These are phyloP conservation scores for Trichomycterus rosablanca DNA, from an alignment of 2,113 vertebrate genomes.

Conservation along the genomic window DNA sequence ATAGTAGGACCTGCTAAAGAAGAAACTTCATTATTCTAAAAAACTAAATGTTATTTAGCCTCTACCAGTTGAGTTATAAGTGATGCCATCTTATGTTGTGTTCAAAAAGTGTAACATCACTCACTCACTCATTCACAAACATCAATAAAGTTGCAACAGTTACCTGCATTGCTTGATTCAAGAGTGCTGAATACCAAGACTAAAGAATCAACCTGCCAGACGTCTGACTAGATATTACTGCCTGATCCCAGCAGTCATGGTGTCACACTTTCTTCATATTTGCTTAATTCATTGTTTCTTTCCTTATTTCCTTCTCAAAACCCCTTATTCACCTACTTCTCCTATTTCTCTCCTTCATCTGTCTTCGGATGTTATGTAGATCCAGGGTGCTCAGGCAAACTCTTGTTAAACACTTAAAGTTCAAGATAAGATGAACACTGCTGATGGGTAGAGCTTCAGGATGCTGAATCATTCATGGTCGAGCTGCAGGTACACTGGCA, in stretches of 20 bases:
- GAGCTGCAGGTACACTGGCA: conserved; percentile 55
- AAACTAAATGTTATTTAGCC: no score
- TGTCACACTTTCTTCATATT: not conserved
- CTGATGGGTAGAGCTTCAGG: conserved; percentile 44
- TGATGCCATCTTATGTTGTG: no score
- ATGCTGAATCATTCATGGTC: conserved; percentile 66
- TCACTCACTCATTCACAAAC: not conserved
- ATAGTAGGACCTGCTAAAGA: no score
- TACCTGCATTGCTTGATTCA: conserved; percentile 6
- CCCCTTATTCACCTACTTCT: conserved; percentile 1
- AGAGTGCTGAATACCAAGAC: not conserved
- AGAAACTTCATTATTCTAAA: no score
- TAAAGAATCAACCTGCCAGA: not conserved
- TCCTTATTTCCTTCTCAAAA: not conserved
- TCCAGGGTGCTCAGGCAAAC: not conserved
- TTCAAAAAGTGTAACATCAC: not conserved
- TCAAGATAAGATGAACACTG: conserved; percentile 2
- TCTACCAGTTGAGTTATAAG: no score
- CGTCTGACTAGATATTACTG: not conserved
- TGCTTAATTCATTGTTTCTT: not conserved
- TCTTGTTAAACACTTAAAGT: conserved; percentile 42
- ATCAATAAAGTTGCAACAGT: conserved; percentile 7
- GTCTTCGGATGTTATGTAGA: not conserved
- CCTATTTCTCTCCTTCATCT: conserved; percentile 21
- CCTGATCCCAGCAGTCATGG: not conserved